Conservation (phyloP, 2,797 vertebrate genomes). For the Pyrocephalus nanus region DNA sequence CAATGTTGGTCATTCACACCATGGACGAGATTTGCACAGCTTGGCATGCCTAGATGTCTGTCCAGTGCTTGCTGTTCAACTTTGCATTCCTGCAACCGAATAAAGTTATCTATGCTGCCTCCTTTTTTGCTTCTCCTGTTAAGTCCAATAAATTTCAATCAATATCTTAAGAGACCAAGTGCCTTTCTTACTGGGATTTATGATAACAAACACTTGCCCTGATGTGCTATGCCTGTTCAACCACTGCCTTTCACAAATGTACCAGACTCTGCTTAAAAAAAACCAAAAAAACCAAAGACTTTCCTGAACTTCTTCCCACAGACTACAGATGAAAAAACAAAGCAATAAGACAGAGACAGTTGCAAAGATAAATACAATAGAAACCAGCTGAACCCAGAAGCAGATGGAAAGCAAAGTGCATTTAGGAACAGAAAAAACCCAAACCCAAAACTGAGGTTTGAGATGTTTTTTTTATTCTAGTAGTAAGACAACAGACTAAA, state of each 20-base stretch:
- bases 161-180: not conserved
- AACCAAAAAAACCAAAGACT: not conserved
- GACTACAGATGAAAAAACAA: not conserved
- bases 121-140: not conserved
- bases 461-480: not conserved
- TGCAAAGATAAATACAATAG: not conserved
- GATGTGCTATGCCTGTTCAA: not conserved
- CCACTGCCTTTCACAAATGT: not conserved
- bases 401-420: not conserved
- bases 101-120: not conserved
- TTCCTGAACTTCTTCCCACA: not conserved
- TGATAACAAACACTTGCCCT: not conserved
- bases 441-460: not conserved
- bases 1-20: not conserved
- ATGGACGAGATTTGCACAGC: not conserved
- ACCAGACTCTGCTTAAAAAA: not conserved
- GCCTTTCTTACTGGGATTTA: not conserved
- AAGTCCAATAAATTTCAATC: not conserved
- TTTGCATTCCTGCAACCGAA: not conserved
- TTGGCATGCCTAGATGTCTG: not conserved
- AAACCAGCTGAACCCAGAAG: not conserved
- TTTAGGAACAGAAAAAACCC: not conserved
- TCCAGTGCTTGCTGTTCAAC: not conserved
- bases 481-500: not conserved
- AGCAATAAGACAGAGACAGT: not conserved